Conservation (phyloP, 2,113 vertebrate genomes). For the Ammodytes marinus region DNA sequence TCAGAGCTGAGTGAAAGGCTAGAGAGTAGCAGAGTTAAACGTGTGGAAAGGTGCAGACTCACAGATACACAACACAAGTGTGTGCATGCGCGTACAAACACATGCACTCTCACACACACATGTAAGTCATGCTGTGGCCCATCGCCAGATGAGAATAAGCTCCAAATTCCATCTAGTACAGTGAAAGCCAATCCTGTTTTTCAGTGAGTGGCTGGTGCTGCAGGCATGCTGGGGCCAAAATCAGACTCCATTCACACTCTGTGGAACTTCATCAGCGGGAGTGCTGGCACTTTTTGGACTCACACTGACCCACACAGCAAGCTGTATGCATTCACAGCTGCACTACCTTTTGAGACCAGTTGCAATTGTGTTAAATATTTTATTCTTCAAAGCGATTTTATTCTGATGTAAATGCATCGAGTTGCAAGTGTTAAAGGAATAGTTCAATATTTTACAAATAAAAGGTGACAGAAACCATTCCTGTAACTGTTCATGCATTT, state of each 20-base stretch:
- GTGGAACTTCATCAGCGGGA: conserved; percentile 60
- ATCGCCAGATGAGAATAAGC: conserved; percentile 49
- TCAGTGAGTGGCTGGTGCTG: conserved; percentile 31
- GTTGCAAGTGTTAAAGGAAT: not conserved
- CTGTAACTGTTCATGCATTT: too few relatives aligned
- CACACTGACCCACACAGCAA: conserved; percentile 21
- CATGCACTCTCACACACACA: too few relatives aligned
- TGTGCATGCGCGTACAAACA: not conserved
- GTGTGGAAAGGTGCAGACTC: conserved; percentile 36
- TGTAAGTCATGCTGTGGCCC: conserved; percentile 26
- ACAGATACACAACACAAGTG: not conserved
- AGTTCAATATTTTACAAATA: too few relatives aligned
- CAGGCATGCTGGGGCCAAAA: conserved; percentile 46
- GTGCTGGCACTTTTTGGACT: conserved; percentile 32
- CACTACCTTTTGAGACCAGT: conserved; percentile 1
- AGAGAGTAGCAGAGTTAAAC: conserved; percentile 45
- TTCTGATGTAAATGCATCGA: not conserved
- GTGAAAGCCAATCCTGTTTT: conserved; percentile 54
- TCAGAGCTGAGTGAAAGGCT: conserved; percentile 41
- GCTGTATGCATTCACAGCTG: conserved; percentile 22
- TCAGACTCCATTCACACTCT: conserved; percentile 53
- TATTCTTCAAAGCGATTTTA: not conserved
- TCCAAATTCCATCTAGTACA: conserved; percentile 52
- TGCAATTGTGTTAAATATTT: not conserved
- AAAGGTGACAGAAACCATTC: too few relatives aligned